Evolutionary conservation across 2,888 invertebrate genomes (phyloP), one percentile per base, ranked within the genome.

Genomic region (Drosophila vallismaia): DNA sequence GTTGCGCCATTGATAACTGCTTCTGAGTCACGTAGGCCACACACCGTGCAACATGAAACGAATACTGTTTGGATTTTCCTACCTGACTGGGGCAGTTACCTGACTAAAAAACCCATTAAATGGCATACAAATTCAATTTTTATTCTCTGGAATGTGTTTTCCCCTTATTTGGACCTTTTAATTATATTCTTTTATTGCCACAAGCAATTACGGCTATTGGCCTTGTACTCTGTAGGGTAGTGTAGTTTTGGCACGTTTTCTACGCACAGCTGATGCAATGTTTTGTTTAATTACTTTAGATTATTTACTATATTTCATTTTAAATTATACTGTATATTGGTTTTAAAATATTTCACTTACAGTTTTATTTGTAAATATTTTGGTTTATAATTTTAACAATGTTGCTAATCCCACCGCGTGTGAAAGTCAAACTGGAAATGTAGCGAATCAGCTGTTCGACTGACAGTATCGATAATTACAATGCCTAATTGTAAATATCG

Each of bases 1-100:
- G 88, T 64, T 74, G 79, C 83, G 88, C 88, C 88, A 88, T 88
- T 89, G 84, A 76, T 79, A 84, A 86, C 76, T 76, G 83, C 59
- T 76, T 82, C 82, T 77, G 84, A 88, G 88, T 88, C 88, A 88
- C 88, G 88, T 88, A 88, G 88, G 86, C 88, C 82, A 71, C 53
- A 73, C 67, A 71, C 56, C 74, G 75, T 88, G 71, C 84, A 86
- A 83, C 84, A 86, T 24, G 62, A 36, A 45, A 66, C 54, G 33
- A 14, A 54, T 1, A 54, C 1, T 6, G n/a, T 7, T 9, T 29
- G 10, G 26, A 0, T 31, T 33, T n/a, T 10, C 1, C 66, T 64
- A 64, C 64, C 60, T 62, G 60, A 7, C 12, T n/a, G 8, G 2
- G n/a, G 6, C 14, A n/a, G 31, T 31, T 40, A 14, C 36, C 31